Evolutionary conservation across 92 coral and sea anemone genomes (phyloP).

Genomic region (Palythoa caribaeorum): DNA sequence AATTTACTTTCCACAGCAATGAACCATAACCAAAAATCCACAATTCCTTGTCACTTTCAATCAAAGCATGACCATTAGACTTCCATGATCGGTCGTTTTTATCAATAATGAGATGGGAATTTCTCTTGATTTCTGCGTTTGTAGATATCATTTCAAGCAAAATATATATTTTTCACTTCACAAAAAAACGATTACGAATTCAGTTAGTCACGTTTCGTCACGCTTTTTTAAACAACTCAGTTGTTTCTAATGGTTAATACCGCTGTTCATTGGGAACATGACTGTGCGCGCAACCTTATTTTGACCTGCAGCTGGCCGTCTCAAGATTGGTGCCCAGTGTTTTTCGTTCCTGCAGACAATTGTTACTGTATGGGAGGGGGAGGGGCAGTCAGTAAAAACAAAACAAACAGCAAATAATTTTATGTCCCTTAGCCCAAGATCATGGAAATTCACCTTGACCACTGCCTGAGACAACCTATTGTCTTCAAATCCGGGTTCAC

Average conservation of each 20-base stretch:
- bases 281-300: too few relatives aligned
- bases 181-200: not conserved
- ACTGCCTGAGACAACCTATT: too few relatives aligned
- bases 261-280: too few relatives aligned
- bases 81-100: slow-evolving; percentile 23
- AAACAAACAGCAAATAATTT: not conserved
- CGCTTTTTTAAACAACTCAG: not conserved
- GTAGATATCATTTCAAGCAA: not conserved
- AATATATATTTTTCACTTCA: not conserved
- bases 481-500: too few relatives aligned
- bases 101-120: not conserved
- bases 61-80: slow-evolving; percentile 49
- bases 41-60: slow-evolving; percentile 37
- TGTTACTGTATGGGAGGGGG: not conserved
- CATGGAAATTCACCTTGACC: too few relatives aligned
- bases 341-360: not conserved
- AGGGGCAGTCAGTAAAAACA: not conserved
- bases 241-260: not conserved
- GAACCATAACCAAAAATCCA: slow-evolving; percentile 93
- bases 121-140: not conserved
- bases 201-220: too few relatives aligned
- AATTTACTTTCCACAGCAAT: slow-evolving; percentile 78
- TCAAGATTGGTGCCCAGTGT: not conserved
- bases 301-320: too few relatives aligned
- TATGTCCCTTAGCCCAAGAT: too few relatives aligned